Evolutionary conservation across 1,140 invertebrate species (phyloP).

Genomic region (Monomorium pharaonis): DNA sequence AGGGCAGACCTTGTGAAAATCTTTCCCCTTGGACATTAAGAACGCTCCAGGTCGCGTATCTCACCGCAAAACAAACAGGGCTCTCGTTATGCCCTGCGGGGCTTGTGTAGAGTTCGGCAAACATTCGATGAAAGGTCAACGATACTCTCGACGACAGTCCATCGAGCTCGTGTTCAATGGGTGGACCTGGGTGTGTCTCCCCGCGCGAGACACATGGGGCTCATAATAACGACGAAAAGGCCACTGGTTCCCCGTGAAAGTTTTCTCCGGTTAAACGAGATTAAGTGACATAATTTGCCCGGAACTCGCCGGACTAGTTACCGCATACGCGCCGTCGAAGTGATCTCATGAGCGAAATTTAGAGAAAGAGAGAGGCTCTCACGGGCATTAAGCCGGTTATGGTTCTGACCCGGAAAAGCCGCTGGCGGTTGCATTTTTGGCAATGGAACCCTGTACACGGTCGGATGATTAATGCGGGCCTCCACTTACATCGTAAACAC

Average conservation of each 20-base stretch:
- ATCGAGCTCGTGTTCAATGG: conserved; percentile 28
- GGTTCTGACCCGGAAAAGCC: conserved; percentile 23
- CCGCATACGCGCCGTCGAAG: conserved; percentile 52
- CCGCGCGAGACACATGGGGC: not conserved
- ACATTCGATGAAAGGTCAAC: conserved; percentile 59
- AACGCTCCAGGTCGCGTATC: conserved; percentile 46
- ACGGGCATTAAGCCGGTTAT: conserved; percentile 22
- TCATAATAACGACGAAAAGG: conserved; percentile 24
- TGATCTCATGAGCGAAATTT: conserved; percentile 62
- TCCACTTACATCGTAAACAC: conserved; percentile 18
- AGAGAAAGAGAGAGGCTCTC: conserved; percentile 23
- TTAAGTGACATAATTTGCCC: conserved; percentile 66
- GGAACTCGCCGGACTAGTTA: conserved; percentile 26
- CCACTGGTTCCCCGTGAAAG: conserved; percentile 29
- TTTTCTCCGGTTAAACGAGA: conserved; percentile 66
- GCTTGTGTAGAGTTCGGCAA: conserved; percentile 52
- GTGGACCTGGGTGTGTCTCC: conserved; percentile 9
- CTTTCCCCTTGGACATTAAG: conserved; percentile 52
- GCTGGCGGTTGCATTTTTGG: conserved; percentile 16
- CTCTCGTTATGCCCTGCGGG: conserved; percentile 35
- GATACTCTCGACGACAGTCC: conserved; percentile 31
- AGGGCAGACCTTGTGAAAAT: conserved; percentile 39
- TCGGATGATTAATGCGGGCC: conserved; percentile 34
- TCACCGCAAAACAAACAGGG: conserved; percentile 43
- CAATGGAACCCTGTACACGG: conserved; percentile 20